Conservation (phyloP, 2,113 vertebrate species). For the Elgaria multicarinata region DNA sequence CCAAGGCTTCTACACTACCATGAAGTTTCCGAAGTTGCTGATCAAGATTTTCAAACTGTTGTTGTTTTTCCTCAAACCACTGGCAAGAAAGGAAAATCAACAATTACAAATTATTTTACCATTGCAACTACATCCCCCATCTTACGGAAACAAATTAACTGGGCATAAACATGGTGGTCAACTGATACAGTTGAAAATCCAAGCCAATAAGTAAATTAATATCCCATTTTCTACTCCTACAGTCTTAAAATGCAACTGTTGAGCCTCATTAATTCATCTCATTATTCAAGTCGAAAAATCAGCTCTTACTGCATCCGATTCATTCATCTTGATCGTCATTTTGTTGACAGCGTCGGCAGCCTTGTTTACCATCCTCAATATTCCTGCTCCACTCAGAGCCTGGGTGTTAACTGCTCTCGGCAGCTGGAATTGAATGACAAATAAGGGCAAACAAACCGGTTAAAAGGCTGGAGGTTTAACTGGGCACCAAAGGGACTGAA, state of each 20-base stretch:
- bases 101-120: conserved; percentile 76
- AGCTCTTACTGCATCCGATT: conserved; percentile 98
- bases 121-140: conserved; percentile 69
- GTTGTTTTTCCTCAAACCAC: conserved; percentile 99
- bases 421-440: conserved; percentile 97
- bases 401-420: conserved; percentile 98
- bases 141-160: conserved; percentile 80
- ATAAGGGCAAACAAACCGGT: conserved; percentile 92
- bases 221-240: conserved; percentile 79
- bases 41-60: conserved; percentile 98
- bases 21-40: conserved; percentile 96
- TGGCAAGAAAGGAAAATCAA: conserved; percentile 78
- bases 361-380: conserved; percentile 99
- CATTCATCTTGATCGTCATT: conserved; percentile 99
- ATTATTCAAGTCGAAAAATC: conserved; percentile 92
- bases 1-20: conserved; percentile 91
- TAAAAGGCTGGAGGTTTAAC: conserved; percentile 87
- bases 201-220: conserved; percentile 85
- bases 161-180: conserved; percentile 72
- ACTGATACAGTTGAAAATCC: conserved; percentile 74
- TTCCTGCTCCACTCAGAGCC: conserved; percentile 96
- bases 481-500: conserved; percentile 79
- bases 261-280: conserved; percentile 89
- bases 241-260: conserved; percentile 84
- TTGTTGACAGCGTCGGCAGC: conserved; percentile 99